Base-by-base conservation (phyloP, 2,797 vertebrate genomes). In the Neostethus bicornis region DNA sequence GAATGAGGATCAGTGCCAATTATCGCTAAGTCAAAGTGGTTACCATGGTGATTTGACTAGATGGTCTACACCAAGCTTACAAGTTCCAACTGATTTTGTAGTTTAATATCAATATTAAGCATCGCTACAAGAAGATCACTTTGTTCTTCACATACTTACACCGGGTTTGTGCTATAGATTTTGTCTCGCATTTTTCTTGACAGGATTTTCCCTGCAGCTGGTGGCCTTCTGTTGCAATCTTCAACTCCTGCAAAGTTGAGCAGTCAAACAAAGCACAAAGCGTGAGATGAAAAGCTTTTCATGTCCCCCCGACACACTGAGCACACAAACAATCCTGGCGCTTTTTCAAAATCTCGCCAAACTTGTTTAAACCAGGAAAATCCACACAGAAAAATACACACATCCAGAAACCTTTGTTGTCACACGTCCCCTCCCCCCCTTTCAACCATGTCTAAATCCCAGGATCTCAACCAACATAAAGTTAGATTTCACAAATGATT, bases 21-120 rank as follows among this genome's bases (percentile, higher is more conserved):
- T 94, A 94, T 84, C 88, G 85, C 86, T 81, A 74, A 87, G 89
- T 87, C 85, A 87, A 83, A 90, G 84, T 75, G 72, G 94, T 96
- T 94, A 91, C 93, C 92, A 91, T 94, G 92, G 92, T 83, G 83
- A 94, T 93, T 79, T 83, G 85, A 90, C 87, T 83, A 93, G 90
- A 83, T 87, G 88, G 88, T 93, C 88, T 81, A 81, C 88, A 87
- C 93, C 87, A 92, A 94, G 90, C 91, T 92, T 94, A 92, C 93
- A 92, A 84, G 89, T 73, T 87, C 84, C 89, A 45, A 38, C 66
- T 84, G 88, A 88, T 78, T 89, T 90, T 89, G 77, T 89, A 83
- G 93, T 93, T 93, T 93, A 88, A 92, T 92, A 92, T 91, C 82
- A 86, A 84, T 84, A 66, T 58, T 53, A 79, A 61, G 61, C 64